Percentiles rank a stretch among this genome's conserved stretches.
Evolutionary conservation across 2,888 invertebrate species (phyloP).

Genomic region (Cepaea hortensis): DNA sequence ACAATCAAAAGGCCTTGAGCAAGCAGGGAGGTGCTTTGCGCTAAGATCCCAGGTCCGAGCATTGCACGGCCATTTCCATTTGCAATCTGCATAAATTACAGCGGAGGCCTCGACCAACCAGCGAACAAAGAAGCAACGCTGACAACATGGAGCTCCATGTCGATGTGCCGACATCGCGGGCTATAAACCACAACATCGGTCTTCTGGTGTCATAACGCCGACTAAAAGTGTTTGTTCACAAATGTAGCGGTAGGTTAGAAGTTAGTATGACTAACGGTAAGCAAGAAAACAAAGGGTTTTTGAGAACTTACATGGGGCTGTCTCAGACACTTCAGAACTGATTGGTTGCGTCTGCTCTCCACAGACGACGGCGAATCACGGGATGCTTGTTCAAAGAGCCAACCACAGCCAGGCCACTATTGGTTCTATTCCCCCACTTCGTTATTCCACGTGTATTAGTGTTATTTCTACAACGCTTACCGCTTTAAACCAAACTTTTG

Average conservation of each 20-base stretch:
- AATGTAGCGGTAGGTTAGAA: not conserved
- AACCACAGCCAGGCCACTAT: constrained; percentile 47
- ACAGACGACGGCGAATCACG: constrained; percentile 86
- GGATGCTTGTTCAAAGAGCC: constrained; percentile 49
- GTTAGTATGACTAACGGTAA: not conserved
- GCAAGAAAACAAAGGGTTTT: not conserved
- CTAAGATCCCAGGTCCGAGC: constrained; percentile 37
- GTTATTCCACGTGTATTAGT: not conserved
- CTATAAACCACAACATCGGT: not conserved
- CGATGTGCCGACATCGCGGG: not conserved
- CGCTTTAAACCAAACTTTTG: not conserved
- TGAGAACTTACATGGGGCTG: constrained; percentile 34
- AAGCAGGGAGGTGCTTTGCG: constrained; percentile 50
- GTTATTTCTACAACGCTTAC: not conserved
- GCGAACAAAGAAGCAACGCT: constrained; percentile 49
- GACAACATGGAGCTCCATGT: constrained; percentile 26
- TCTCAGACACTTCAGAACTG: constrained; percentile 79
- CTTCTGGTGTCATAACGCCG: not conserved
- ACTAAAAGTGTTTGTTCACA: not conserved
- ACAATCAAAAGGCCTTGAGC: constrained; percentile 48
- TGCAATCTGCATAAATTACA: constrained; percentile 51
- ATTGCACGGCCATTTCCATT: constrained; percentile 41
- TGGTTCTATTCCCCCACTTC: constrained; percentile 43
- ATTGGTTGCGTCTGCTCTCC: constrained; percentile 86
- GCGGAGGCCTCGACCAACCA: constrained; percentile 48